These are phyloP conservation scores for Lepeophtheirus nordmannii DNA, from an alignment of 2,888 invertebrate genomes.

Conservation along the genomic window DNA sequence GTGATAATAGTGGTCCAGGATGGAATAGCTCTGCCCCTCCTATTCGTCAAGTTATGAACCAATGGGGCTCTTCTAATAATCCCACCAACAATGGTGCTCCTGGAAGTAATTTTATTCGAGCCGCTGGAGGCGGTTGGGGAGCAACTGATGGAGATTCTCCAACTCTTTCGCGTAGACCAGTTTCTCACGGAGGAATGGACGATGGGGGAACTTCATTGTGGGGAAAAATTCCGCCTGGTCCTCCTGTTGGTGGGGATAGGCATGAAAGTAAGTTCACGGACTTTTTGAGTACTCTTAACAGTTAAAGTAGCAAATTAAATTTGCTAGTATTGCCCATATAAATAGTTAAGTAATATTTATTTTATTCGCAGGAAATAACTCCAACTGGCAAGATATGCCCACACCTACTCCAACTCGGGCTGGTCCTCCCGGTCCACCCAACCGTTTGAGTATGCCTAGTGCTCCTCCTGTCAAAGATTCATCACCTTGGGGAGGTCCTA, in stretches of 20 bases:
- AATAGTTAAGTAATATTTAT: background rate
- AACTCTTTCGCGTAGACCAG: background rate
- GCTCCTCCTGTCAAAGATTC: conserved; percentile 6
- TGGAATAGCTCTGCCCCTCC: too few relatives aligned
- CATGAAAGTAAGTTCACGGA: too few relatives aligned
- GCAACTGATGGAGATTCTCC: background rate
- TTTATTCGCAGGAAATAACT: conserved; percentile 28
- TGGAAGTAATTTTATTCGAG: background rate
- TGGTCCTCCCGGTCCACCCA: background rate
- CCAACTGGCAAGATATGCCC: conserved; percentile 49
- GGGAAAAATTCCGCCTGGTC: background rate
- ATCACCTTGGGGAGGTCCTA: too few relatives aligned
- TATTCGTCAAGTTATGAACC: too few relatives aligned
- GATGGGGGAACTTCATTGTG: conserved; percentile 1
- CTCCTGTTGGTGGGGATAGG: too few relatives aligned
- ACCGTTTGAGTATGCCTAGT: conserved; percentile 29
- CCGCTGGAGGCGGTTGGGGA: conserved; percentile 7
- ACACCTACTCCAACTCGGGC: conserved; percentile 33
- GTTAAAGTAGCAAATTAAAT: too few relatives aligned
- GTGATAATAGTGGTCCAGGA: too few relatives aligned
- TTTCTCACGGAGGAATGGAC: background rate
- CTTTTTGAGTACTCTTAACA: too few relatives aligned
- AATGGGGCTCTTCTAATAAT: too few relatives aligned
- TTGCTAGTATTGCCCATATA: background rate
- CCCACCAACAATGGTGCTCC: too few relatives aligned